Evolutionary conservation across 2,113 vertebrate genomes (phyloP), one percentile per base, ranked within the genome.

Genomic region (Anhinga anhinga): DNA sequence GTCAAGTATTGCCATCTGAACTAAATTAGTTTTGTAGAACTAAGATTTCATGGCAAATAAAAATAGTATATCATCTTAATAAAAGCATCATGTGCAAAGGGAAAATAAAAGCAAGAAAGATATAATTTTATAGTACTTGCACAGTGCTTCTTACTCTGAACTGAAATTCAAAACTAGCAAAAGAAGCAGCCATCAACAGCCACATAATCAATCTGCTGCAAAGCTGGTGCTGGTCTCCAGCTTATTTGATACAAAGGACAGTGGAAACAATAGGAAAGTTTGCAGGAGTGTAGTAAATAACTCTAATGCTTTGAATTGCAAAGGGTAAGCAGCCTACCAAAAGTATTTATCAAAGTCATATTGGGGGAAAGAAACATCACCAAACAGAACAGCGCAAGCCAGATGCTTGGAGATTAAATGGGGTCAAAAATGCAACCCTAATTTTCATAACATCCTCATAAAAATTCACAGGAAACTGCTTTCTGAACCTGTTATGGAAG

Each of bases 31-130:
- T 94, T 97, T 97, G 96, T 96, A 92, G 97, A 98, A 97, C 97
- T 97, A 97, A 97, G 89, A 98, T 98, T 98, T 98, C 98, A 98
- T 90, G 95, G 97, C 97, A 98, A 98, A 98, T 98, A 97, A 98
- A 98, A 98, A 97, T 96, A 97, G 96, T 94, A 83, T 97, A 97
- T 97, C 96, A 98, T 97, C 95, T 98, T 98, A 98, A 98, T 98
- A 98, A 98, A 98, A 98, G 96, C 97, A 97, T 97, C 94, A 93
- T 98, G 97, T 97, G 96, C 80, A 82, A 95, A 96, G 84, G 74
- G 93, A 97, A 96, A 97, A 97, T 84, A 93, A 96, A 97, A 96
- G 97, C 86, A 96, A 97, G 93, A 95, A 97, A 93, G 96, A 98
- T 94, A 96, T 97, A 94, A 97, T 97, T 94, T 96, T 87, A 96